Base-by-base conservation (phyloP, 2,113 vertebrate genomes). In the Odocoileus virginianus region DNA sequence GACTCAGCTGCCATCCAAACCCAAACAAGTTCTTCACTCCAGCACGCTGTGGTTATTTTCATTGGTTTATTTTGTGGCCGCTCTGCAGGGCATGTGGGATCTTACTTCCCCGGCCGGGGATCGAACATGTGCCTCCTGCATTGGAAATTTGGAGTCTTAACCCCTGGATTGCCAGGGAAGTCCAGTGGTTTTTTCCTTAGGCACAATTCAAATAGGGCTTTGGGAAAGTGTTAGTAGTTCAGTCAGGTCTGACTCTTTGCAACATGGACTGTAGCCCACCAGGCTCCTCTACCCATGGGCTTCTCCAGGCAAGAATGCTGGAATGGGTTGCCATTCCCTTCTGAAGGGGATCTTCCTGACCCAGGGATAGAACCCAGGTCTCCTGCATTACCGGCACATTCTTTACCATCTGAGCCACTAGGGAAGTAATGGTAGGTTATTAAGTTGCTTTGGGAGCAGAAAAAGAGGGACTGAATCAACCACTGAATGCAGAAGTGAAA, bases 401-500 rank as follows among this genome's bases (percentile, higher is more conserved):
- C 23, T 76, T 76, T 43, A 76, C 71, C 40, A 43, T 43, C 40
- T 25, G 40, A 27, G 23, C 23, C 71, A 43, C 40, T 33, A 76
- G 23, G 40, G 23, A 27, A 76, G 40, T 6, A 27, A 7, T 16
- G 13, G 9, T 36, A 14, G 25, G 27, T 60, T 40, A 36, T n/a
- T 78, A 28, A 2, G 14, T 28, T 28, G 45, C 60, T 55, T 2
- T 43, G 19, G 60, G 40, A 23, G 17, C 36, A 40, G 21, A 76
- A 30, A 57, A 57, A 50, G 79, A 71, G 25, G 87, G n/a, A 43
- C 6, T 25, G 30, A 90, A 55, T 84, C 45, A 87, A 86, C 47
- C 15, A 87, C 30, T 76, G n/a, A 94, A 84, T n/a, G n/a, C 71
- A 76, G 23, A 94, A 82, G 27, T 15, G 28, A 55, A 16, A 91